Evolutionary conservation across 2,113 vertebrate genomes (phyloP), one percentile per base, ranked within the genome.

Genomic region (Willisornis vidua): DNA sequence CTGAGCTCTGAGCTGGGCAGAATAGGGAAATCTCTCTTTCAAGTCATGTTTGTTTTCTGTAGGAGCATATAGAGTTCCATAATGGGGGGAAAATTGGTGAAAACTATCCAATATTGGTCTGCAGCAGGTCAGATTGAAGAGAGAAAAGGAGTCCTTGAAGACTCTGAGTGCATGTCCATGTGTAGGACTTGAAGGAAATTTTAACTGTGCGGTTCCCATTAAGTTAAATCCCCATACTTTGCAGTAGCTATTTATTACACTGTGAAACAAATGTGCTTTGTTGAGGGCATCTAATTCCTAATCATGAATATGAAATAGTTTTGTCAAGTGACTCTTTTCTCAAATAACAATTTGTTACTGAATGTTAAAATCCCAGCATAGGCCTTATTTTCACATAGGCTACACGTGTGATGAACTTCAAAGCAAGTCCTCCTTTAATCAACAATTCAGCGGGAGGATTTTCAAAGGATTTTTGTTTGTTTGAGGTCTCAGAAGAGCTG

Each of bases 11-110:
- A 79, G 78, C 85, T 61, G 78, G 67, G 82, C 75, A 88, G 79
- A 80, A 63, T 0, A 46, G 48, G 71, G 72, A 93, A 89, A 80
- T 33, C 46, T 86, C 5, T 3, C 87, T 97, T 94, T 95, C 93
- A 96, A 91, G 78, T 91, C 46, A 1, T 73, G 67, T 96, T 96
- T 94, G 75, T 59, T 91, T 93, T 88, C 87, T 43, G n/a, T 54
- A 62, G 1, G 23, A 88, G 55, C 72, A 72, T n/a, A 81, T 10
- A 37, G 78, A 87, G 75, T 59, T 82, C 72, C 83, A 7, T 87
- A 85, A 85, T 52, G 54, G 63, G 61, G 46, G 39, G 20, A 5
- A 75, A 95, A 94, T 28, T 55, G 51, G 63, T 58, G 81, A 63
- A 62, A 94, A 88, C 81, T 73, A 95, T 62, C 67, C 89, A 39